Base-by-base conservation (phyloP, 2,888 invertebrate species). In the Dolichomitus sp. region DNA sequence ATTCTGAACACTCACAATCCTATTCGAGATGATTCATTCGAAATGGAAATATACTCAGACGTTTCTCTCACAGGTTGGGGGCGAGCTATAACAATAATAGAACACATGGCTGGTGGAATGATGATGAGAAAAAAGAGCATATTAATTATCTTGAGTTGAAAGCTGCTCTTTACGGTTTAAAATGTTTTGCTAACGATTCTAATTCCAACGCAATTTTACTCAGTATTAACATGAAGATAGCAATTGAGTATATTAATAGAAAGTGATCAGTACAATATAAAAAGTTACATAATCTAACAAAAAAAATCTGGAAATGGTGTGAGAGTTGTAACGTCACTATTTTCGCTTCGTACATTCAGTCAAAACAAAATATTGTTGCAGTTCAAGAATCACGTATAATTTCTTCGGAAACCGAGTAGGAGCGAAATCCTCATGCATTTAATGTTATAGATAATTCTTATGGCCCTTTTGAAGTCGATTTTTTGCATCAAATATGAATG, bases 51-150 rank as follows among this genome's bases (percentile, higher is more conserved):
- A 4, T 77, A 70, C 40, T 59, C 77, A 12, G 68, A 77, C 14
- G 68, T 69, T 3, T 81, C 77, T 4, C n/a, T 19, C 7, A 48
- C 81, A 12, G 77, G 81, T 12, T 77, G 77, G 81, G 73, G 27
- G 66, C 57, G 9, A 66, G 6, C 42, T 78, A 66, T 45, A 54
- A 77, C n/a, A n/a, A 23, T 6, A 50, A 50, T 2, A 61, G 12
- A 14, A 37, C 80, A 2, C 61, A 59, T 17, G 61, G 75, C 17
- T 75, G 59, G 57, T 80, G 74, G 75, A 69, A 40, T 27, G 4
- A n/a, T 37, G 59, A 52, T 5, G 80, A 74, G 23, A 37, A 66
- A 48, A 33, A 59, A 4, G 37, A 74, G n/a, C 80, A 74, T 37
- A 74, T 74, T 9, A 74, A 80, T 59, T 68, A 45, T 50, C 50